These are phyloP conservation scores for Mormyrops boulengeri DNA, from an alignment of 2,797 vertebrate genomes.

Conservation along the genomic window DNA sequence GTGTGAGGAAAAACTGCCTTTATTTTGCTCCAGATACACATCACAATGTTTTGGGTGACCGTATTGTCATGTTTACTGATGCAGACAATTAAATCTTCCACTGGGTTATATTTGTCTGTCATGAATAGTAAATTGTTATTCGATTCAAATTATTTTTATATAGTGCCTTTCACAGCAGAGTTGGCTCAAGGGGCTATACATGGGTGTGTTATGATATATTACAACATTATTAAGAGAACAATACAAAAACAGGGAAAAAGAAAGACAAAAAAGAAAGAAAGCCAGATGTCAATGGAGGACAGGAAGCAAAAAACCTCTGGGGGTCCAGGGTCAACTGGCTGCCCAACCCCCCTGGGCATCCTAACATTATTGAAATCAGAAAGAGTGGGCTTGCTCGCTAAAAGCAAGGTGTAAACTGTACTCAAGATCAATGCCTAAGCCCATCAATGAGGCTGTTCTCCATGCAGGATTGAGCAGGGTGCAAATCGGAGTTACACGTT, in stretches of 20 bases:
- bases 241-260: background rate
- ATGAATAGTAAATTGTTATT: background rate
- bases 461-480: background rate
- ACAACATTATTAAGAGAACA: background rate
- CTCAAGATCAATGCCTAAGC: background rate
- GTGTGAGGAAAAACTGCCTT: conserved; percentile 62
- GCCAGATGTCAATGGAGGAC: background rate
- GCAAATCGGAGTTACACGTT: background rate
- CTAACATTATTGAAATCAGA: background rate
- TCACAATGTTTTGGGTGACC: conserved; percentile 72
- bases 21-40: conserved; percentile 58
- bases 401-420: no score
- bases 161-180: background rate
- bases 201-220: background rate
- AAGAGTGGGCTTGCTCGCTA: background rate
- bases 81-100: conserved; percentile 78
- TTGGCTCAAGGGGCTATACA: background rate
- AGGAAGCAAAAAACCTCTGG: background rate
- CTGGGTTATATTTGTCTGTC: conserved; percentile 48
- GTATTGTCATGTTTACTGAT: conserved; percentile 65
- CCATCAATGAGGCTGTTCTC: background rate
- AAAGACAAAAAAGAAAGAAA: background rate
- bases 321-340: no score
- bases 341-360: no score
- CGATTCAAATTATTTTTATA: background rate